These are phyloP conservation scores for Patella pellucida DNA, from an alignment of 2,888 invertebrate species.

Conservation along the genomic window DNA sequence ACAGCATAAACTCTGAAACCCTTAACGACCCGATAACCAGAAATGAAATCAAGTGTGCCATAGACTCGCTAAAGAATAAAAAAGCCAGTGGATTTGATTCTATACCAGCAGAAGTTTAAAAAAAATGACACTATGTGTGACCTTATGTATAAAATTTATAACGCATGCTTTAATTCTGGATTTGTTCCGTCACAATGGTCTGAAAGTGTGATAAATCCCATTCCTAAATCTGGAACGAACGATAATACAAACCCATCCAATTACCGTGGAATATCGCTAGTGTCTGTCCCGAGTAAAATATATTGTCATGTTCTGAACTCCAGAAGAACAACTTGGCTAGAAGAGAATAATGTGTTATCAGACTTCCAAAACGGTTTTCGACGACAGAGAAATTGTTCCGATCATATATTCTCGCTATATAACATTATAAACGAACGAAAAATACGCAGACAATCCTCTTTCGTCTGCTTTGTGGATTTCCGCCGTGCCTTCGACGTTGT, in stretches of 20 bases:
- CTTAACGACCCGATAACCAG: not conserved
- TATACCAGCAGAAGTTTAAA: not conserved
- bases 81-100: not conserved
- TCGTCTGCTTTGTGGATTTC: slow-evolving; percentile 1
- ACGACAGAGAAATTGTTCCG: not conserved
- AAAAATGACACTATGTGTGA: not conserved
- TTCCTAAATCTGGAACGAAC: not conserved
- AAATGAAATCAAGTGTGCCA: not conserved
- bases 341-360: not conserved
- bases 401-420: not conserved
- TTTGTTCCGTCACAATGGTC: not conserved
- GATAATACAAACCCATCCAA: not conserved
- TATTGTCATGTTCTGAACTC: not conserved
- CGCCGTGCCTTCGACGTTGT: not conserved
- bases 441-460: not conserved
- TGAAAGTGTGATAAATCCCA: not conserved
- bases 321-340: not conserved
- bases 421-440: not conserved
- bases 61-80: not conserved
- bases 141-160: not conserved
- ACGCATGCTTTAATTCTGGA: not conserved
- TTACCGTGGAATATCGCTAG: not conserved
- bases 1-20: not conserved
- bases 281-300: not conserved
- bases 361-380: not conserved